These are phyloP conservation scores for Pontoporia blainvillei DNA, from an alignment of 2,113 vertebrate genomes.

Conservation along the genomic window DNA sequence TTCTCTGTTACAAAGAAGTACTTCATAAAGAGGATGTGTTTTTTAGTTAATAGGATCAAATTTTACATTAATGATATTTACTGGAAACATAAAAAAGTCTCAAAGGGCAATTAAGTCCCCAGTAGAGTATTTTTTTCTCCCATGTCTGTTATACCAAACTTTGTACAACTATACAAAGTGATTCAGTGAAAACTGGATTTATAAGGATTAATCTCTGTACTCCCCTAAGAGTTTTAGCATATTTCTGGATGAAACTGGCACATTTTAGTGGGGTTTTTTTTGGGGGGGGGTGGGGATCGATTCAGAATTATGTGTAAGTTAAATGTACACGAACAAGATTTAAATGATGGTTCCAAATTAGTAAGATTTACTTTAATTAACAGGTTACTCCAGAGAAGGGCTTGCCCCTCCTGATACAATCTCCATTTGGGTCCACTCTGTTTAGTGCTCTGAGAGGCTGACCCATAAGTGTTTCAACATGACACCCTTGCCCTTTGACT, in stretches of 20 bases:
- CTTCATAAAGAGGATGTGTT: background rate
- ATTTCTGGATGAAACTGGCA: background rate
- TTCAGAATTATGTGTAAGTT: background rate
- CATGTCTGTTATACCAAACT: background rate
- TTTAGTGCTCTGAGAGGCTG: background rate
- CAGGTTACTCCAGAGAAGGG: background rate
- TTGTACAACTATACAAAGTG: background rate
- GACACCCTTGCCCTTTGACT: too few relatives aligned
- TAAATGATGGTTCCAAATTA: background rate
- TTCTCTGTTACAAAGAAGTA: background rate
- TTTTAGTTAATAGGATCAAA: background rate
- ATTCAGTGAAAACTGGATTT: background rate
- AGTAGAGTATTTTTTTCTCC: background rate
- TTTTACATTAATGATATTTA: background rate
- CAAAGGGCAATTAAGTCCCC: background rate
- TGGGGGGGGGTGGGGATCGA: accelerated
- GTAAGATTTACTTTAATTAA: background rate
- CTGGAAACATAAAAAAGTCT: background rate
- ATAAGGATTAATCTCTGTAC: background rate
- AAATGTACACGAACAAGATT: background rate
- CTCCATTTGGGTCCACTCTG: too few relatives aligned
- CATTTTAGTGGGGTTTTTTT: background rate
- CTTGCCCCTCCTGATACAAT: background rate
- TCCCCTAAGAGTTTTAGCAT: background rate
- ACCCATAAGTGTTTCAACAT: background rate